Evolutionary conservation across 2,888 invertebrate species (phyloP).

Genomic region (Folsomia manolachei): DNA sequence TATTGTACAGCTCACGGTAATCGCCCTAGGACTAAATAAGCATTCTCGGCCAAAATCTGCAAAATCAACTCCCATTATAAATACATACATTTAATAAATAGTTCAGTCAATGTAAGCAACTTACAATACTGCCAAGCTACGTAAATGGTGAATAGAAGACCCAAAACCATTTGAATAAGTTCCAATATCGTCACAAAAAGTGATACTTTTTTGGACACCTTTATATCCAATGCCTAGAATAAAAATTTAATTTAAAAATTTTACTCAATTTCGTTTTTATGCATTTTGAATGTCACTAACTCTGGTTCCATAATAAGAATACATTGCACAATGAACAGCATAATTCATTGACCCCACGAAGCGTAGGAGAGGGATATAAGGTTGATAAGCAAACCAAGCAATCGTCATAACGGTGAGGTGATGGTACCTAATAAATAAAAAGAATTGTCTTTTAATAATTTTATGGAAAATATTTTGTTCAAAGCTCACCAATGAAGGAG

Average conservation of each 20-base stretch:
- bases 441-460: no score
- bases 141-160: slow-evolving; percentile 32
- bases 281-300: no score
- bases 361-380: slow-evolving; percentile 33
- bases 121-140: slow-evolving; percentile 34
- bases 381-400: slow-evolving; percentile 33
- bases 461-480: no score
- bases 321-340: slow-evolving; percentile 36
- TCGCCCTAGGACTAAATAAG: slow-evolving; percentile 32
- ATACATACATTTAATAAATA: background rate
- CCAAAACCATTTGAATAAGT: slow-evolving; percentile 36
- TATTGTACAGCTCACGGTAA: slow-evolving; percentile 34
- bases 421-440: no score
- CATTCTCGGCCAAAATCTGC: slow-evolving; percentile 32
- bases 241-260: no score
- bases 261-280: no score
- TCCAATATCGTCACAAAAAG: slow-evolving; percentile 34
- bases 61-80: background rate
- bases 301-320: slow-evolving; percentile 32
- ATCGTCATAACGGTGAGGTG: slow-evolving; percentile 35
- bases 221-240: slow-evolving; percentile 36
- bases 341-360: slow-evolving; percentile 40
- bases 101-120: slow-evolving; percentile 6
- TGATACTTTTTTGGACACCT: slow-evolving; percentile 31
- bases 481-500: slow-evolving; percentile 41